phyloP scores from a whole-genome alignment of 1,140 invertebrate genomes.

The Leptinotarsa texana region DNA sequence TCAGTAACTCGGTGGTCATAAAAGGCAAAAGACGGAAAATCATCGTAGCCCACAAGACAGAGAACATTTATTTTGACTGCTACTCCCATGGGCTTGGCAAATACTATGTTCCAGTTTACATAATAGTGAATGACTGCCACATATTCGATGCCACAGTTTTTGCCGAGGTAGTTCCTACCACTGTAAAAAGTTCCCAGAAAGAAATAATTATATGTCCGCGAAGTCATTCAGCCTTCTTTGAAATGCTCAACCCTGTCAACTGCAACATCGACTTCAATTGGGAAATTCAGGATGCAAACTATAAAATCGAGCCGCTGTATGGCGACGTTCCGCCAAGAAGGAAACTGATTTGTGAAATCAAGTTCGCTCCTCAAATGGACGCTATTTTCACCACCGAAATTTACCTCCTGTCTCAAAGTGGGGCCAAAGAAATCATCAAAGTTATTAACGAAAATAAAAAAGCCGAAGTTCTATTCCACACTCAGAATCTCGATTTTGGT shows the following conservation, averaged over 20 bases:
- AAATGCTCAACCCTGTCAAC: conserved; percentile 40
- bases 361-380: conserved; percentile 31
- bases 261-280: conserved; percentile 34
- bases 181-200: conserved; percentile 26
- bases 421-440: conserved; percentile 35
- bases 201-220: conserved; percentile 27
- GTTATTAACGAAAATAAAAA: conserved; percentile 26
- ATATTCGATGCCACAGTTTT: conserved; percentile 37
- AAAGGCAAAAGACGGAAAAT: conserved; percentile 25
- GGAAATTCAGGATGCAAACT: conserved; percentile 31
- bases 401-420: conserved; percentile 38
- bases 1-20: conserved; percentile 31
- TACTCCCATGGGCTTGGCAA: conserved; percentile 28
- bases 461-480: conserved; percentile 25
- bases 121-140: conserved; percentile 39
- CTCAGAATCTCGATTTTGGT: conserved; percentile 28
- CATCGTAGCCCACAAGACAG: conserved; percentile 14
- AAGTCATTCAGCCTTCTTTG: conserved; percentile 30
- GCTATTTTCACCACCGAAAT: conserved; percentile 31
- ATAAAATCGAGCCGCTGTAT: conserved; percentile 27
- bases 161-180: conserved; percentile 37
- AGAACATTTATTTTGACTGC: conserved; percentile 33
- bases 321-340: conserved; percentile 34
- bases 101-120: conserved; percentile 33
- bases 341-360: conserved; percentile 32